Conservation (phyloP, 2,113 vertebrate genomes). For the Pyrgilauda ruficollis region DNA sequence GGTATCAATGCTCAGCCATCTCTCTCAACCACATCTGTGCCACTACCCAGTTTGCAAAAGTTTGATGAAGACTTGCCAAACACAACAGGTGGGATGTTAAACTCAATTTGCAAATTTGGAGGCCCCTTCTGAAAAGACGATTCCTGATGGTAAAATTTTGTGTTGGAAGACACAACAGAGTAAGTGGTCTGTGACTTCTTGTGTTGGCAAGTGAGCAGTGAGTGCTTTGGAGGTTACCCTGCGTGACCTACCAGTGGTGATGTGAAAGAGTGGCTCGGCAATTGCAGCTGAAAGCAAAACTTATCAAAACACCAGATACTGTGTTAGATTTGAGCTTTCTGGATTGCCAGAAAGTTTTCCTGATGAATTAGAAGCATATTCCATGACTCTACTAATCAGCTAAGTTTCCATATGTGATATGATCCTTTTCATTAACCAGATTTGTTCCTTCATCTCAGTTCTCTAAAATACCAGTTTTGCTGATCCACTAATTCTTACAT, state of each 20-base stretch:
- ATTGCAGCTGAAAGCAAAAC: background rate
- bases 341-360: background rate
- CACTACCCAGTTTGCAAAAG: background rate
- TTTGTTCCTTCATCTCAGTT: background rate
- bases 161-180: background rate
- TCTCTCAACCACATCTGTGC: background rate
- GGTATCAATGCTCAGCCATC: background rate
- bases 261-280: background rate
- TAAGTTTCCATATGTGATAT: background rate
- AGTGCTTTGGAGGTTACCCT: background rate
- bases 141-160: background rate
- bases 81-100: fast-evolving
- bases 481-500: background rate
- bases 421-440: background rate
- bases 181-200: background rate
- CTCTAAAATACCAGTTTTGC: background rate
- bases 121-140: background rate
- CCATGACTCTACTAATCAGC: background rate
- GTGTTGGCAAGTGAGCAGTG: background rate
- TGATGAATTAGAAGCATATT: background rate
- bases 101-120: background rate
- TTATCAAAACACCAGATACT: background rate
- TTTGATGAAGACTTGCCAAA: background rate
- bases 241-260: background rate
- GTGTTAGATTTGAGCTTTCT: background rate